These are phyloP conservation scores for Zaprionus kolodkinae DNA, from an alignment of 1,140 invertebrate species.

Conservation along the genomic window DNA sequence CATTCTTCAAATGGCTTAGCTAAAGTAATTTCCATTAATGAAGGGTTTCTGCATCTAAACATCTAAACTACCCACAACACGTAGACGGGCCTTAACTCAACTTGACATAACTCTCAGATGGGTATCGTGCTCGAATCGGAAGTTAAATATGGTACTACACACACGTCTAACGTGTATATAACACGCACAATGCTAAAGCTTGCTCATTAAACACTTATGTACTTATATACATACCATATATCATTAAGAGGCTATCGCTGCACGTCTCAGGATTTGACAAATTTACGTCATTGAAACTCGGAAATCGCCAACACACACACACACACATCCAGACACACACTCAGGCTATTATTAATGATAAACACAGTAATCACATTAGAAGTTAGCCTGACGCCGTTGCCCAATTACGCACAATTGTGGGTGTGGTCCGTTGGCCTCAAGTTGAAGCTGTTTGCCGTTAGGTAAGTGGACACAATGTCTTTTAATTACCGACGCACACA, in stretches of 20 bases:
- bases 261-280: conserved; percentile 32
- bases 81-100: neutral
- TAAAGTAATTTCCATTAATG: neutral
- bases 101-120: conserved; percentile 6
- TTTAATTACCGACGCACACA: conserved; percentile 47
- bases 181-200: conserved; percentile 12
- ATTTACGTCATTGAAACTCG: conserved; percentile 45
- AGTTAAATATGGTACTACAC: conserved; percentile 20
- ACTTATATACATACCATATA: conserved; percentile 2
- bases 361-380: conserved; percentile 54
- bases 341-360: conserved; percentile 39
- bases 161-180: conserved; percentile 8
- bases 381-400: conserved; percentile 10
- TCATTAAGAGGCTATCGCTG: conserved; percentile 14
- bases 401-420: conserved; percentile 36
- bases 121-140: neutral
- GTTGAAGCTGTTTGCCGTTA: conserved; percentile 34
- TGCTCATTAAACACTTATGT: conserved; percentile 25
- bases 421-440: conserved; percentile 14
- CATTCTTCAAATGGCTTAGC: neutral
- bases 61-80: neutral
- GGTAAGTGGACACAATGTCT: conserved; percentile 51
- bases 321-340: conserved; percentile 10
- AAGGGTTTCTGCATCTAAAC: conserved; percentile 8
- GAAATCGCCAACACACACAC: conserved; percentile 32